Evolutionary conservation across 2,113 vertebrate genomes (phyloP), one percentile per base, ranked within the genome.

Genomic region (Trichechus manatus): DNA sequence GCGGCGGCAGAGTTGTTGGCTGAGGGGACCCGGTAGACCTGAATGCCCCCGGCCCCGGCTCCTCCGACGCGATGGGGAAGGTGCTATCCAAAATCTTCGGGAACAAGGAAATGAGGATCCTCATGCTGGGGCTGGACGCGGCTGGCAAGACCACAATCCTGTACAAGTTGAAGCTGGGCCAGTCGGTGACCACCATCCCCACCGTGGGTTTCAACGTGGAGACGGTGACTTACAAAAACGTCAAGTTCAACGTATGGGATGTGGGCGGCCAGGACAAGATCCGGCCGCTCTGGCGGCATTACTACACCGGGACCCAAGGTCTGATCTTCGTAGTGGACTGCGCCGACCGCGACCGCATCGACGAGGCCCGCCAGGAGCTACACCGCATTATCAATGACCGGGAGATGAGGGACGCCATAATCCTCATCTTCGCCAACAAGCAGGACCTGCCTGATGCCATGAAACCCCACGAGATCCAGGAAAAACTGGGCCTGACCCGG

Each of bases 101-200:
- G 97, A 99, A 99, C 99, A 99, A 99, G 99, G 99, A 99, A 98
- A 99, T 99, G 99, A 99, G 99, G 99, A 99, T 99, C 99, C 98
- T 99, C 98, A 99, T 99, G 99, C 98, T 99, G 95, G 99, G 99
- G 98, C 98, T 99, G 97, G 99, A 99, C 97, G 99, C 99, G 29
- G 99, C 99, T 20, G 99, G 99, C 89, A 99, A 99, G 98, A 99
- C 99, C 66, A 99, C 99, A 93, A 99, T 99, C 98, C 99, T 99
- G 96, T 99, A 99, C 98, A 99, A 99, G 99, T 98, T 99, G 97
- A 99, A 99, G 99, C 99, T 99, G 83, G 99, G 99, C 98, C 99
- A 99, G 99, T 99, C 99, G 4, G 99, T 99, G 97, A 99, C 99
- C 98, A 99, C 99, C 42, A 99, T 99, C 98, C 99, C 99, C 79